Evolutionary conservation across 2,113 vertebrate species (phyloP), one percentile per base, ranked within the genome.

Genomic region (Eleginops maclovinus): DNA sequence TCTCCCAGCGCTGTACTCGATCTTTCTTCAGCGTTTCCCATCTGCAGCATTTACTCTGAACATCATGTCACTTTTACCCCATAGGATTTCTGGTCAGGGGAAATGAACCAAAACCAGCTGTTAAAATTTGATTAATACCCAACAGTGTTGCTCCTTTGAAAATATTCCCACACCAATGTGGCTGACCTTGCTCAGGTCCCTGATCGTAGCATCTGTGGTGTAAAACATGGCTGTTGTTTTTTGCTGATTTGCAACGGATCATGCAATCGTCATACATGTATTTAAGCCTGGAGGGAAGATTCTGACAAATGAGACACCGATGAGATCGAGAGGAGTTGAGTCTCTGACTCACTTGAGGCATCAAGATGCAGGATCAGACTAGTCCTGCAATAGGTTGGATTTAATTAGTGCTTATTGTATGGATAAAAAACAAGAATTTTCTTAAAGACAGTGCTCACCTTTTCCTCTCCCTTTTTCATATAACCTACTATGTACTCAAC

Each of bases 21-120:
- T 83, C 13, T 66, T 41, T 83, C 70, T 76, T 82, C 56, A 40
- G 21, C 22, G 17, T 59, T 75, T 28, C 62, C 60, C 24, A 65
- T 64, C 62, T 71, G 81, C 11, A 56, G 65, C 70, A 75, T 71
- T 84, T 79, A 71, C 78, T 44, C 61, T 22, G 21, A 72, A 50
- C n/a, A 17, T 51, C 22, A n/a, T 49, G 68, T 88, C 72, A 83
- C 0, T 46, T 73, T 77, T 86, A 80, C 58, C 70, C 68, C 7
- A 41, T 64, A 22, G 72, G 31, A 79, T 75, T 83, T 70, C 54
- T 69, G 71, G 81, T 78, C 47, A 64, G 2, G 58, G 56, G 17
- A 77, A 8, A 74, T 69, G 53, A 84, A 68, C 55, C 72, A 72
- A 74, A 82, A 60, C 59, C 72, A 78, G 58, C 69, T 60, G 51